A percentile compares a stretch with the other conserved stretches of the same genome.
Evolutionary conservation across 2,113 vertebrate genomes (phyloP).

Genomic region (Leptobrachium ailaonicum): DNA sequence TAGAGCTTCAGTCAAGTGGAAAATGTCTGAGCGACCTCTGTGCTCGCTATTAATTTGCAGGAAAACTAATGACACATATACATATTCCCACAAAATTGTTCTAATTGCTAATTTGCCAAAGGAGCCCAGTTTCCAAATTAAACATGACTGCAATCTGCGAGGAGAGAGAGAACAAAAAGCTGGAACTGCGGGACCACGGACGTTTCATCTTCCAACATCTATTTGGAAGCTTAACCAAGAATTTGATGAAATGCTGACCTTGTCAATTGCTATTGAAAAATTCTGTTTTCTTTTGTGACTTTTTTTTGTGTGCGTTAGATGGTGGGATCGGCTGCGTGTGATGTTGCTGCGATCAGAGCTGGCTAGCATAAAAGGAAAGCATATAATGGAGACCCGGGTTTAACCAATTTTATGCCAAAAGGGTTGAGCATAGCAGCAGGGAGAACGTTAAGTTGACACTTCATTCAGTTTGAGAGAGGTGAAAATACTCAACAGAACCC

Average conservation of each 20-base stretch:
- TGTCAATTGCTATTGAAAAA: slow-evolving; percentile 66
- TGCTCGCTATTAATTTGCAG: slow-evolving; percentile 94
- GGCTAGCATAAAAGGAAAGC: slow-evolving; percentile 24
- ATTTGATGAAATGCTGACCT: slow-evolving; percentile 79
- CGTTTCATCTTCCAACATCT: slow-evolving; percentile 63
- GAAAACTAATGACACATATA: slow-evolving; percentile 98
- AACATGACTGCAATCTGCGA: slow-evolving; percentile 82
- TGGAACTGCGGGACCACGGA: slow-evolving; percentile 55
- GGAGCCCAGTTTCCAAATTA: slow-evolving; percentile 91
- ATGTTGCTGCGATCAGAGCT: slow-evolving; percentile 42
- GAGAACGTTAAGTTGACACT: not conserved
- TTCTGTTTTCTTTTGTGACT: slow-evolving; percentile 61
- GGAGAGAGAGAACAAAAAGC: slow-evolving; percentile 69
- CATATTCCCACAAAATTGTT: slow-evolving; percentile 97
- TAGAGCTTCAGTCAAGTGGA: slow-evolving; percentile 87
- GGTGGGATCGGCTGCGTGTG: slow-evolving; percentile 45
- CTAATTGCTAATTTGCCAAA: slow-evolving; percentile 99
- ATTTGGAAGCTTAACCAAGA: slow-evolving; percentile 71
- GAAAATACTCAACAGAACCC: too few relatives aligned
- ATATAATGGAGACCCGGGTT: not conserved
- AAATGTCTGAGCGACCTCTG: slow-evolving; percentile 89
- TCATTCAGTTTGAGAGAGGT: too few relatives aligned
- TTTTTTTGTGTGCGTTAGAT: slow-evolving; percentile 55
- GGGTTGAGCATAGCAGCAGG: not conserved
- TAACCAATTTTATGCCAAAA: not conserved